Conservation (phyloP, 2,113 vertebrate species). For the Dipodomys stephensi region DNA sequence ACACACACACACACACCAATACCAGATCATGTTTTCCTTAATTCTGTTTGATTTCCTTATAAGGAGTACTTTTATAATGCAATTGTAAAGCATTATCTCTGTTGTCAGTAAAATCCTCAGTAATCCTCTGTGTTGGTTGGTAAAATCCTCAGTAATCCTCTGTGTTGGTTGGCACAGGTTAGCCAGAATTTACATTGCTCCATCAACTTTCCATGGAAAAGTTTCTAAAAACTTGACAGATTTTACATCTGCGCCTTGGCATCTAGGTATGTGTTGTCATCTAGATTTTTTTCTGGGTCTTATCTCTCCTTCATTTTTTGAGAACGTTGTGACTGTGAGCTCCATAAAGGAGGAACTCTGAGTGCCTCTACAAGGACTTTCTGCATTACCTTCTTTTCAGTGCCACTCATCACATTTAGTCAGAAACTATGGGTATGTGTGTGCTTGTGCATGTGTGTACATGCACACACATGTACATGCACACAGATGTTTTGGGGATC, state of each 20-base stretch:
- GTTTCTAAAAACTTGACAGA: neutral
- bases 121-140: neutral
- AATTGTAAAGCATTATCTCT: neutral
- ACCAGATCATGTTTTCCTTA: neutral
- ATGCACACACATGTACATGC: too few relatives aligned
- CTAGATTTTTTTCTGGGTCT: neutral
- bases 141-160: neutral
- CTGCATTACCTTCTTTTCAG: too few relatives aligned
- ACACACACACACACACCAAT: neutral
- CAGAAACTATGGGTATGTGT: too few relatives aligned
- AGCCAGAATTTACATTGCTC: neutral
- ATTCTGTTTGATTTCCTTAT: conserved; percentile 6
- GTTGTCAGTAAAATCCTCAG: conserved; percentile 3
- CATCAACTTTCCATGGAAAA: neutral
- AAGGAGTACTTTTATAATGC: neutral
- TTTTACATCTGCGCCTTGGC: neutral
- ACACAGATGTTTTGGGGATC: too few relatives aligned
- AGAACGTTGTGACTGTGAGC: too few relatives aligned
- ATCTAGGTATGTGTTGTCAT: neutral
- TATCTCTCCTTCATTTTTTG: too few relatives aligned
- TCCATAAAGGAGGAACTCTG: too few relatives aligned
- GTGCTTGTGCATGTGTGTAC: too few relatives aligned
- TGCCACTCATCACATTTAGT: too few relatives aligned
- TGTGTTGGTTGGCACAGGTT: neutral
- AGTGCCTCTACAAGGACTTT: too few relatives aligned